These are phyloP conservation scores for Cordylochernes scorpioides DNA, from an alignment of 2,888 invertebrate genomes.

Conservation along the genomic window DNA sequence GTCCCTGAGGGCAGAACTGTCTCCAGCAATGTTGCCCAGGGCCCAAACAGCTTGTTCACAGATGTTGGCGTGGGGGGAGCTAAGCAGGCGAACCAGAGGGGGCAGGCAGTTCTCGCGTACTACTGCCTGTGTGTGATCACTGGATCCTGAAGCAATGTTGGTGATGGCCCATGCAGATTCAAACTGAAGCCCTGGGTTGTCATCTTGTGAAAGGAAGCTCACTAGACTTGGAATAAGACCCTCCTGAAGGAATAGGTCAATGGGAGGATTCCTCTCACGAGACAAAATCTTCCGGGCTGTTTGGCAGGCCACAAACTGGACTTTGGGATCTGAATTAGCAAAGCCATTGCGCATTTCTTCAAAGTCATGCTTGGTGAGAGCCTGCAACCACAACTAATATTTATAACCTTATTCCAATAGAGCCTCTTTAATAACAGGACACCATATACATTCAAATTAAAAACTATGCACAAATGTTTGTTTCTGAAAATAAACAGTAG, in stretches of 20 bases:
- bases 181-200: slow-evolving; percentile 47
- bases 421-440: too few species aligned
- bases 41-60: slow-evolving; percentile 93
- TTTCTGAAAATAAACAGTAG: too few species aligned
- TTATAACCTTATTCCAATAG: too few species aligned
- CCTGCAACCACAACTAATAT: too few species aligned
- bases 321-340: slow-evolving; percentile 32
- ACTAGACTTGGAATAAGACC: slow-evolving; percentile 62
- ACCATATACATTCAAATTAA: too few species aligned
- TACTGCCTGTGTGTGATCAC: slow-evolving; percentile 64
- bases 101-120: slow-evolving; percentile 62
- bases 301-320: slow-evolving; percentile 42
- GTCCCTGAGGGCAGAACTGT: slow-evolving; percentile 52
- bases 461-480: too few species aligned
- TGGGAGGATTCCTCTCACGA: slow-evolving; percentile 65
- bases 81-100: slow-evolving; percentile 42
- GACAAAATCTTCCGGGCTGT: slow-evolving; percentile 65
- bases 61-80: slow-evolving; percentile 36
- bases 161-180: slow-evolving; percentile 94
- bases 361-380: too few species aligned
- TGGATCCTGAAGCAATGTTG: slow-evolving; percentile 82
- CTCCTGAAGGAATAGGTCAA: slow-evolving; percentile 49
- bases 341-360: too few species aligned
- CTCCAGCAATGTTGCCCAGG: slow-evolving; percentile 81
- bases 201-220: slow-evolving; percentile 28